Evolutionary conservation across 1,140 invertebrate genomes (phyloP).

Genomic region (Melitaea cinxia): DNA sequence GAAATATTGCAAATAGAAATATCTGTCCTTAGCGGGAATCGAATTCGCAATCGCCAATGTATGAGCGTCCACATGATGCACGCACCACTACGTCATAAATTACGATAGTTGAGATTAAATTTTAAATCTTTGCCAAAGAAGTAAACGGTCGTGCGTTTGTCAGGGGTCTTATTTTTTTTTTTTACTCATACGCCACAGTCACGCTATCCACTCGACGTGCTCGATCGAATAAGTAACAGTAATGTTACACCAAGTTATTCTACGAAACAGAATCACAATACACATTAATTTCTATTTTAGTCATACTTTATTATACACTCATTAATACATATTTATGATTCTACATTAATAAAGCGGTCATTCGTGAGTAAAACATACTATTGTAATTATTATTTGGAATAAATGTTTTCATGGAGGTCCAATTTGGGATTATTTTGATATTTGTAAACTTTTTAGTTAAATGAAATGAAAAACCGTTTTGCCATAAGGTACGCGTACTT

Average conservation of each 20-base stretch:
- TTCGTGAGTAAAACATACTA: not conserved
- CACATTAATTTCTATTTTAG: not conserved
- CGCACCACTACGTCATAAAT: too few relatives aligned
- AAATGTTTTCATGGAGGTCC: too few relatives aligned
- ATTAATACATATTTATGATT: not conserved
- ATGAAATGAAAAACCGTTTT: too few relatives aligned
- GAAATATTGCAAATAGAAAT: too few relatives aligned
- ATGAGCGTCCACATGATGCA: too few relatives aligned
- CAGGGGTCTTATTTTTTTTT: not conserved
- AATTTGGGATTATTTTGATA: too few relatives aligned
- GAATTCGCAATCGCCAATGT: too few relatives aligned
- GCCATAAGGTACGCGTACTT: too few relatives aligned
- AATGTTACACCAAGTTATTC: not conserved
- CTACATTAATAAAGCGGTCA: not conserved
- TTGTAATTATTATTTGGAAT: not conserved
- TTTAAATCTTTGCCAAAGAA: too few relatives aligned
- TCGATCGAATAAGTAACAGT: not conserved
- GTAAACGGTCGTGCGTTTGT: not conserved
- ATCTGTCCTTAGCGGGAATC: too few relatives aligned
- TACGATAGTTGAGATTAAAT: too few relatives aligned
- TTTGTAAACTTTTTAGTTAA: too few relatives aligned
- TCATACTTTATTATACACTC: not conserved
- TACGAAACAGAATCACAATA: not conserved
- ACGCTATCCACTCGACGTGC: constrained; percentile 1
- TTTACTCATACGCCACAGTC: not conserved